Percentiles rank a stretch among this genome's conserved stretches.
These are phyloP conservation scores for Lordiphosa mommai DNA, from an alignment of 1,140 invertebrate genomes.

Conservation along the genomic window DNA sequence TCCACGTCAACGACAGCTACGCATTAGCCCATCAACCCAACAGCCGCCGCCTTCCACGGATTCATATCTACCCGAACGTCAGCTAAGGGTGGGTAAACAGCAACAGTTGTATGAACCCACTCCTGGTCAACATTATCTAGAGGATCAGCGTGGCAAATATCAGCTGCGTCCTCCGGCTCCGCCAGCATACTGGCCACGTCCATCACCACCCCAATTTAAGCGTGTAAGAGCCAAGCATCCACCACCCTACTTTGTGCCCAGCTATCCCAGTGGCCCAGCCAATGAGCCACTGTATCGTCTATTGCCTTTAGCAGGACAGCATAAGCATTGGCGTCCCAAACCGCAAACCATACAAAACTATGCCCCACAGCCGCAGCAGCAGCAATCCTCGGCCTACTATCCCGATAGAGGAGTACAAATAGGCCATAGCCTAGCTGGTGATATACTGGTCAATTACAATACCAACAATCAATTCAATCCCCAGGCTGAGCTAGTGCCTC, in stretches of 20 bases:
- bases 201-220: slow-evolving; percentile 35
- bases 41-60: no score
- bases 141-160: slow-evolving; percentile 36
- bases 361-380: slow-evolving; percentile 17
- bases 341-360: slow-evolving; percentile 24
- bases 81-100: slow-evolving; percentile 44
- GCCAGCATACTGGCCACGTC: slow-evolving; percentile 39
- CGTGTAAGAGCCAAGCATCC: slow-evolving; percentile 29
- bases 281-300: slow-evolving; percentile 59
- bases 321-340: slow-evolving; percentile 49
- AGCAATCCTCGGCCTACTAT: slow-evolving; percentile 43
- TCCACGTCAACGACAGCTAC: slow-evolving; percentile 47
- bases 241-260: slow-evolving; percentile 55
- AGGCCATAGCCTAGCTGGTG: slow-evolving; percentile 54
- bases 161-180: slow-evolving; percentile 32
- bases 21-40: no score
- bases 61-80: slow-evolving; percentile 42
- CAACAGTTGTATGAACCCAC: slow-evolving; percentile 35
- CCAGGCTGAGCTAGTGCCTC: slow-evolving; percentile 83
- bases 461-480: slow-evolving; percentile 82
- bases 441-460: slow-evolving; percentile 61
- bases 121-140: slow-evolving; percentile 33
- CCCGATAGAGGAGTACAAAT: slow-evolving; percentile 48
- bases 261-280: slow-evolving; percentile 41
- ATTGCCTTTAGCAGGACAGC: slow-evolving; percentile 58